A percentile compares a stretch with the other conserved stretches of the same genome.
These are phyloP conservation scores for Rhogogaster chlorosoma DNA, from an alignment of 2,888 invertebrate species.

Conservation along the genomic window DNA sequence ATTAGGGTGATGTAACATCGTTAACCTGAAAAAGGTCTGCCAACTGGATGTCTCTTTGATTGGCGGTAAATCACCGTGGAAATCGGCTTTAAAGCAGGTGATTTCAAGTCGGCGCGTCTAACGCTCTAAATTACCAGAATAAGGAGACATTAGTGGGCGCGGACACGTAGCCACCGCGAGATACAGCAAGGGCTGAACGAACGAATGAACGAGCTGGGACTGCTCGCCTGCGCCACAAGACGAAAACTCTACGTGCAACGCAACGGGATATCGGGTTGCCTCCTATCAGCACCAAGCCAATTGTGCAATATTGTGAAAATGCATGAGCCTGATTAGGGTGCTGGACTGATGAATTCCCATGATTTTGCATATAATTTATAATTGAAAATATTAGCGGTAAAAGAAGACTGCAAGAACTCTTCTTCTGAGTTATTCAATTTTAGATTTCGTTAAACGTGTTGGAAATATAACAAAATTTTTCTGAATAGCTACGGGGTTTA, in stretches of 20 bases:
- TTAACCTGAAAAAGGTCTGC: constrained; percentile 41
- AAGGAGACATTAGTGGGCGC: constrained; percentile 67
- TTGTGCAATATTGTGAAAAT: not conserved
- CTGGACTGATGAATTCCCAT: not conserved
- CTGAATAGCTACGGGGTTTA: not conserved
- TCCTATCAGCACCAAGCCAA: constrained; percentile 15
- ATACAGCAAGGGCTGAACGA: constrained; percentile 55
- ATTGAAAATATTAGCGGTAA: not conserved
- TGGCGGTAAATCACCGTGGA: constrained; percentile 53
- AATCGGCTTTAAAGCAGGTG: constrained; percentile 65
- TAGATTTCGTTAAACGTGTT: too few relatives aligned
- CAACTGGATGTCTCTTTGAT: constrained; percentile 46
- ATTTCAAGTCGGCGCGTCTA: constrained; percentile 63
- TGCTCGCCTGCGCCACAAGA: not conserved
- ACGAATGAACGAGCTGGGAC: constrained; percentile 33
- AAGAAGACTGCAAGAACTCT: not conserved
- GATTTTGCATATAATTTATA: not conserved
- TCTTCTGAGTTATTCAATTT: not conserved
- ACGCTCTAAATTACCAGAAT: constrained; percentile 64
- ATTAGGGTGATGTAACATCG: constrained; percentile 32
- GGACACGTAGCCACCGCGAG: constrained; percentile 63
- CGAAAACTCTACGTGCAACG: constrained; percentile 37
- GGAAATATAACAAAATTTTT: not conserved
- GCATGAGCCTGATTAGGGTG: not conserved
- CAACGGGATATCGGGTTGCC: not conserved